These are phyloP conservation scores for Hippocampus mohnikei DNA, from an alignment of 2,113 vertebrate genomes.

Conservation along the genomic window DNA sequence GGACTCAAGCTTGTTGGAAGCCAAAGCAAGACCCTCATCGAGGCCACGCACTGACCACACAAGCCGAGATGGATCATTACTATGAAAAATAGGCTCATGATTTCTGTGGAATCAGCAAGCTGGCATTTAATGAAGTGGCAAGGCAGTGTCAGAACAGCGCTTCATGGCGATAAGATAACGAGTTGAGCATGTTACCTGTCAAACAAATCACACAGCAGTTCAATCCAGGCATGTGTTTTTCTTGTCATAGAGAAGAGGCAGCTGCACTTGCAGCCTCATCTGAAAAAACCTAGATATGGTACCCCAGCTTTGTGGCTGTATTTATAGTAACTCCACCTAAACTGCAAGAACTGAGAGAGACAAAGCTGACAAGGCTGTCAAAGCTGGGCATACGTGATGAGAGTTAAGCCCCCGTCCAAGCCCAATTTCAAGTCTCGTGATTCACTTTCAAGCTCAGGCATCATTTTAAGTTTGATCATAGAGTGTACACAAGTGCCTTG, in stretches of 20 bases:
- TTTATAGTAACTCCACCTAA: slow-evolving; percentile 59
- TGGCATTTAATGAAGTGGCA: neutral
- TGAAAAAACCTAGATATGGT: slow-evolving; percentile 43
- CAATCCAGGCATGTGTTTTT: neutral
- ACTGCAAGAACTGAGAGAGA: slow-evolving; percentile 34
- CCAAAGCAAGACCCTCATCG: neutral
- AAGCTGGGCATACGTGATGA: neutral
- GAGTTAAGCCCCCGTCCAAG: neutral
- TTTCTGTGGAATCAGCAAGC: neutral
- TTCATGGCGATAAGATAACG: neutral
- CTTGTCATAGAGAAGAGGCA: slow-evolving; percentile 16
- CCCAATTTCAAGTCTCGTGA: neutral
- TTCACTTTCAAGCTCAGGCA: neutral
- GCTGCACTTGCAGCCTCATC: slow-evolving; percentile 26
- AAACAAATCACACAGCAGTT: slow-evolving; percentile 19
- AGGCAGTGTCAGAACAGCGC: neutral
- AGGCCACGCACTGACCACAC: neutral
- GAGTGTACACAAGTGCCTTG: too few relatives aligned
- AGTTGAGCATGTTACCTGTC: slow-evolving; percentile 6
- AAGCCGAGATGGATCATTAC: neutral
- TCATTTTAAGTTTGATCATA: neutral
- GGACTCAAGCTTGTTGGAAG: neutral
- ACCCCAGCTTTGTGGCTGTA: slow-evolving; percentile 44
- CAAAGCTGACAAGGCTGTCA: slow-evolving; percentile 17
- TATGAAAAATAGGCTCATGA: neutral